Evolutionary conservation across 1,140 invertebrate species (phyloP), one percentile per base, ranked within the genome.

Genomic region (Papilio glaucus): DNA sequence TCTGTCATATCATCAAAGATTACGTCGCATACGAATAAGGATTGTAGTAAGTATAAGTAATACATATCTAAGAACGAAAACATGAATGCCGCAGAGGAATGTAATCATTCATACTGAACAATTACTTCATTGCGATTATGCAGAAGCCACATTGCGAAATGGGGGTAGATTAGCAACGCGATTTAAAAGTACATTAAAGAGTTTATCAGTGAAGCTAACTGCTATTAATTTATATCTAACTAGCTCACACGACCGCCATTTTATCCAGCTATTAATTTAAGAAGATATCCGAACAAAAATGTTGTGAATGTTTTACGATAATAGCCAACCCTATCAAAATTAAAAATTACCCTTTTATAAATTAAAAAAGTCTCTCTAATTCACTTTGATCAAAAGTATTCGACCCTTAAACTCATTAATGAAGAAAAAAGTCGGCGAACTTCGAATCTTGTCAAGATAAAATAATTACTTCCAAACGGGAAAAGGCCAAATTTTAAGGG

Each of bases 311-410:
- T n/a, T n/a, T n/a, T n/a, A n/a, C n/a, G n/a, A n/a, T n/a, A n/a
- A n/a, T n/a, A n/a, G 49, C 10, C 13, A 41, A 10, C 39, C 39
- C 39, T 57, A 57, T 24, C 18, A 24, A 24, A 12, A 57, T 57
- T 26, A 57, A 57, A 57, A 57, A 26, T 57, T 26, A 26, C 49
- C 49, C 49, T 57, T 57, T 57, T 57, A 57, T 57, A 21, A 57
- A 57, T 57, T 57, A 57, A 57, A 57, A 57, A 57, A 57, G 49
- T 42, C 45, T 18, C 15, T 39, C n/a, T 18, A 38, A 65, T 38
- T 65, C 62, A 38, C 29, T 65, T 65, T 39, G 33, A 65, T 65
- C 29, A 65, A 65, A 63, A 65, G 62, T 38, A 65, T 65, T 65
- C 33, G 29, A 7, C 62, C 62, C 18, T 38, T 65, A 57, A 57